These are phyloP conservation scores for human (Homo sapiens) DNA, from an alignment of 2,113 vertebrate species.

Conservation along the genomic window DNA sequence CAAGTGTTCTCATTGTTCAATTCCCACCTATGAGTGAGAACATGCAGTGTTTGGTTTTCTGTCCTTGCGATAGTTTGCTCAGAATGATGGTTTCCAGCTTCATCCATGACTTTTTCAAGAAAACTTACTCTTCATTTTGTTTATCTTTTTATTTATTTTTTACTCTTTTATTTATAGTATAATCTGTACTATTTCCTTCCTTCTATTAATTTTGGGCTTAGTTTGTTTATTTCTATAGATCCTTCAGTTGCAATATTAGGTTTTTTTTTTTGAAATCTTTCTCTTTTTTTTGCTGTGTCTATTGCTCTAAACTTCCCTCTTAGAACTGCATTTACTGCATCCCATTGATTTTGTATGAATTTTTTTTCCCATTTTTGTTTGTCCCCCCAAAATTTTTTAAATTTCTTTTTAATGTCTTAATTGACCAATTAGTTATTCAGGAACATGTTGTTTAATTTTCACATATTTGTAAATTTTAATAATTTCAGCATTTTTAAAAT, in stretches of 20 bases:
- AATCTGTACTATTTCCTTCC: neutral
- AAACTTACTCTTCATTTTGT: neutral
- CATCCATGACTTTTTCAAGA: neutral
- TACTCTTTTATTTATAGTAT: neutral
- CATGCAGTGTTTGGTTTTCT: no score
- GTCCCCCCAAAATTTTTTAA: neutral
- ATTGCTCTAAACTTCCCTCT: neutral
- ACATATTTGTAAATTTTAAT: neutral
- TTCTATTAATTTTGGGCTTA: neutral
- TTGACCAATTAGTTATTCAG: neutral
- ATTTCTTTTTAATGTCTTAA: neutral
- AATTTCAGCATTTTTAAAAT: no score
- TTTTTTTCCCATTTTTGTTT: neutral
- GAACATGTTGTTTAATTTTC: neutral
- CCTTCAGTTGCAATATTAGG: neutral
- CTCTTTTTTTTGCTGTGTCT: neutral
- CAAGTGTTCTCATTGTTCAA: no score
- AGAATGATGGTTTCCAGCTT: no score
- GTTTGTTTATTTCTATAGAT: neutral
- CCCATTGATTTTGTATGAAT: neutral
- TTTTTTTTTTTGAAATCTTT: neutral
- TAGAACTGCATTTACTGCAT: neutral
- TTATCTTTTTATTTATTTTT: neutral
- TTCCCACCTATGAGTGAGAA: no score
- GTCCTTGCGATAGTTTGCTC: no score